These are phyloP conservation scores for cattle (Bos taurus) DNA, from an alignment of 2,113 vertebrate species.

Conservation along the genomic window ARS-UCD2.0 NC_037334.1:30627501-30628000, in stretches of 20 bases:
- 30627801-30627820: background rate
- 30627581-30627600: background rate
- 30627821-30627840: background rate
- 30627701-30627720: constrained; percentile 16
- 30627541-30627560: background rate
- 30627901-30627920: background rate
- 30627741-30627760: background rate
- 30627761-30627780: background rate
- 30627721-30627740: background rate
- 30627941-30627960: background rate
- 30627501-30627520: background rate
- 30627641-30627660: background rate
- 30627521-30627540: background rate
- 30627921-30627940: background rate
- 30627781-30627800: background rate
- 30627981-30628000: background rate
- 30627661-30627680: background rate
- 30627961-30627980: background rate
- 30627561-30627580: background rate
- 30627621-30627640: background rate
- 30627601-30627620: background rate
- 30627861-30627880: background rate
- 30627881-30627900: background rate
- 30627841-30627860: background rate
- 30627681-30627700: background rate